Conservation (phyloP, 2,888 invertebrate genomes). For the Nomada goodeniana region DNA sequence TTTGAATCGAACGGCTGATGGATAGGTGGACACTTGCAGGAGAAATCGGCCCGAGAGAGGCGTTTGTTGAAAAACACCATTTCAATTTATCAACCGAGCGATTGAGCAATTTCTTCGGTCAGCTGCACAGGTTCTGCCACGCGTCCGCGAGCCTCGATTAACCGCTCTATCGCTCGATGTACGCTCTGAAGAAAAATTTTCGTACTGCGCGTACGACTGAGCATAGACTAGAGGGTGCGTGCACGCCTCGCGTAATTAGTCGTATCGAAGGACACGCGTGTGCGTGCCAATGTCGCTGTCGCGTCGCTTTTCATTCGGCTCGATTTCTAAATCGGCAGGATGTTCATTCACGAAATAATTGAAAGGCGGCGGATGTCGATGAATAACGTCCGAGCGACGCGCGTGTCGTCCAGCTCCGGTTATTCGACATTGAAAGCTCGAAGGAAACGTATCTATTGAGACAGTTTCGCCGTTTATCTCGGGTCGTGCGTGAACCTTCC, state of each 20-base stretch:
- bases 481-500: neutral
- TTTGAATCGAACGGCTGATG: neutral
- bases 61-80: neutral
- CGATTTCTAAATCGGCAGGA: slow-evolving; percentile 65
- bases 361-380: slow-evolving; percentile 62
- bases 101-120: neutral
- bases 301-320: slow-evolving; percentile 35
- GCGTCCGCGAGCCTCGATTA: neutral
- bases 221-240: no score
- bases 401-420: slow-evolving; percentile 18
- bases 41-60: slow-evolving; percentile 9
- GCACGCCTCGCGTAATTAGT: neutral
- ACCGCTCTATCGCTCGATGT: neutral
- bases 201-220: no score
- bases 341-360: slow-evolving; percentile 70
- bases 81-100: neutral
- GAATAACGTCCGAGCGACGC: slow-evolving; percentile 45
- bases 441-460: neutral
- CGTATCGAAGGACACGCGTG: slow-evolving; percentile 40
- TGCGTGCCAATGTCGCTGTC: slow-evolving; percentile 42
- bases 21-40: slow-evolving; percentile 12
- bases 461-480: neutral
- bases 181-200: neutral
- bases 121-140: neutral
- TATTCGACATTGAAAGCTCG: neutral